Percentiles rank a stretch among this genome's conserved stretches.
Evolutionary conservation across 2,888 invertebrate species (phyloP).

Genomic region (Ametastegia equiseti): DNA sequence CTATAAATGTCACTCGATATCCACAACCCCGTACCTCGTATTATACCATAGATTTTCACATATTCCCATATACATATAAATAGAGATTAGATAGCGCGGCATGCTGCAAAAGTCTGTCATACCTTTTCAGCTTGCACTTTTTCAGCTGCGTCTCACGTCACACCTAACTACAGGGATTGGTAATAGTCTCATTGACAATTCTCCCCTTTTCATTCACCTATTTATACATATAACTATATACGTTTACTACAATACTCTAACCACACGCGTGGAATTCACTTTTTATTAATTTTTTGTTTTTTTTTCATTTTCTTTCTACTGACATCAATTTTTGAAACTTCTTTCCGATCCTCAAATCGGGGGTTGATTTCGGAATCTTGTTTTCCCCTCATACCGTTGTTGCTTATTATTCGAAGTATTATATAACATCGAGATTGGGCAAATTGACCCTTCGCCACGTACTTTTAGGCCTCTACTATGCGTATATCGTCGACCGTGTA

Average conservation of each 20-base stretch:
- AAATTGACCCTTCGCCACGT: not conserved
- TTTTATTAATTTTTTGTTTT: not conserved
- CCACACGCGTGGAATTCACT: too few species aligned
- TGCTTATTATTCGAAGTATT: too few species aligned
- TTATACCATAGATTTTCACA: not conserved
- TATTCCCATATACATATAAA: not conserved
- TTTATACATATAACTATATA: not conserved
- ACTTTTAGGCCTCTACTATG: not conserved
- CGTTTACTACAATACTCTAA: not conserved
- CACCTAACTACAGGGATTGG: not conserved
- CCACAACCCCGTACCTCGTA: not conserved
- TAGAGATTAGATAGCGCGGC: conserved; percentile 46
- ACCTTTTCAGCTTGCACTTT: conserved; percentile 24
- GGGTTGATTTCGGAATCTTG: too few species aligned
- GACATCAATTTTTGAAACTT: too few species aligned
- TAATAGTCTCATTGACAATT: not conserved
- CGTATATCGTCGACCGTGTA: not conserved
- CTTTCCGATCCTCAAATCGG: too few species aligned
- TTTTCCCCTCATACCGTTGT: too few species aligned
- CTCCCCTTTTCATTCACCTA: not conserved
- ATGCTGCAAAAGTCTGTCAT: conserved; percentile 22
- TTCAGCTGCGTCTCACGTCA: conserved; percentile 5
- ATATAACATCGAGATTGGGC: too few species aligned
- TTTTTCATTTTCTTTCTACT: too few species aligned
- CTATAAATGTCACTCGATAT: not conserved